phyloP scores from a whole-genome alignment of 1,140 invertebrate species.

The Drosophila punjabiensis region DNA sequence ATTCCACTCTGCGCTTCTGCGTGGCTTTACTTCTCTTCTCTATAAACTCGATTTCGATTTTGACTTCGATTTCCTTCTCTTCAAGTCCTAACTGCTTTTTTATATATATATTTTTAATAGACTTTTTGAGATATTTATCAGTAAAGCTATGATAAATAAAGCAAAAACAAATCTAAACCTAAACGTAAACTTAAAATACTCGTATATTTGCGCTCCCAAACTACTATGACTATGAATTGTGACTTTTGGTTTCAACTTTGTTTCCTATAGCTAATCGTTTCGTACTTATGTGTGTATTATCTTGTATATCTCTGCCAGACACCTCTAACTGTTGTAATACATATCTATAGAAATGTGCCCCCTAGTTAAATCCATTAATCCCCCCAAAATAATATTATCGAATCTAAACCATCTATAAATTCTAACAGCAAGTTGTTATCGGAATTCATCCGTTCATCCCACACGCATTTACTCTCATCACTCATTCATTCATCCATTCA shows the following conservation, averaged over 20 bases:
- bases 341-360: slow-evolving; percentile 54
- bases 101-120: slow-evolving; percentile 20
- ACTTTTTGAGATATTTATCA: slow-evolving; percentile 61
- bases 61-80: slow-evolving; percentile 8
- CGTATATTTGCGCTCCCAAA: slow-evolving; percentile 38
- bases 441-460: slow-evolving; percentile 39
- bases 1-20: slow-evolving; percentile 38
- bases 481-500: slow-evolving; percentile 20
- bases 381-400: slow-evolving; percentile 18
- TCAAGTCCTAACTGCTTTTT: slow-evolving; percentile 25
- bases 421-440: slow-evolving; percentile 37
- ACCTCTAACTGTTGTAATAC: slow-evolving; percentile 71
- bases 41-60: slow-evolving; percentile 20
- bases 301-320: slow-evolving; percentile 36
- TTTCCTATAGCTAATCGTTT: slow-evolving; percentile 70
- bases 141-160: slow-evolving; percentile 58
- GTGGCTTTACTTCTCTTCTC: slow-evolving; percentile 35
- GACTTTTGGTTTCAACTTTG: slow-evolving; percentile 64
- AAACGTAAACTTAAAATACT: slow-evolving; percentile 11
- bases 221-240: slow-evolving; percentile 48
- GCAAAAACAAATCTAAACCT: slow-evolving; percentile 18
- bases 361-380: slow-evolving; percentile 19
- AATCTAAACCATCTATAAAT: slow-evolving; percentile 29
- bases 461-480: slow-evolving; percentile 29
- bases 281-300: slow-evolving; percentile 66